A percentile compares a stretch with the other conserved stretches of the same genome.
Conservation (phyloP, 30 jellyfish, hydroid and myxozoan species). For the Phacellophora camtschatica region DNA sequence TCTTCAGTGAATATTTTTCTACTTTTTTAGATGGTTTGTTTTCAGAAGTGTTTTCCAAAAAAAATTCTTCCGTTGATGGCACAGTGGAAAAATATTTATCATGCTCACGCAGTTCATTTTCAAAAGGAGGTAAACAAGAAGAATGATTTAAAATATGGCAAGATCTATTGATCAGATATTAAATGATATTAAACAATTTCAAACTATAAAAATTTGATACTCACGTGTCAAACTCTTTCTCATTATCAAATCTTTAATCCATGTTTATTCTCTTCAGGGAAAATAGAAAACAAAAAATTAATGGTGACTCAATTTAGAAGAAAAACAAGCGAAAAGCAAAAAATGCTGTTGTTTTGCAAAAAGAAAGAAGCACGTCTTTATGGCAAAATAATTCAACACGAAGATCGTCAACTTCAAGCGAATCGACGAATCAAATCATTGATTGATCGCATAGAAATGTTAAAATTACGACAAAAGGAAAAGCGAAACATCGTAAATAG, state of each 20-base stretch:
- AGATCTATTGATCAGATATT: no score
- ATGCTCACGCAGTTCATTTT: no score
- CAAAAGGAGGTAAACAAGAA: no score
- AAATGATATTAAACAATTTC: no score
- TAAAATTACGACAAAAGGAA: slow-evolving; percentile 42
- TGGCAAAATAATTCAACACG: slow-evolving; percentile 18
- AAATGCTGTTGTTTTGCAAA: slow-evolving; percentile 26
- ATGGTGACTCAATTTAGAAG: background rate
- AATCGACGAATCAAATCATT: slow-evolving; percentile 11
- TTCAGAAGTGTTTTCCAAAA: no score
- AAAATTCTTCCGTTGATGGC: no score
- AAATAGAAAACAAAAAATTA: background rate
- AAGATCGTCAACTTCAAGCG: slow-evolving; percentile 20
- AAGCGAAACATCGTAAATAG: slow-evolving; percentile 50
- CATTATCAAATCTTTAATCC: background rate
- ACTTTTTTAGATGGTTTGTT: no score
- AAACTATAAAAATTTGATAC: background rate
- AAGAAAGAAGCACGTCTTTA: slow-evolving; percentile 25
- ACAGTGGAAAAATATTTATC: no score
- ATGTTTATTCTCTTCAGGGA: background rate
- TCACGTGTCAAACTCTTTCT: background rate
- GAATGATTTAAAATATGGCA: no score
- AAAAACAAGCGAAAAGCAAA: slow-evolving; percentile 48
- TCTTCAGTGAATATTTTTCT: no score
- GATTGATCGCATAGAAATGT: slow-evolving; percentile 43